These are phyloP conservation scores for Sinohyriopsis cumingii DNA, from an alignment of 2,888 invertebrate species.

Conservation along the genomic window DNA sequence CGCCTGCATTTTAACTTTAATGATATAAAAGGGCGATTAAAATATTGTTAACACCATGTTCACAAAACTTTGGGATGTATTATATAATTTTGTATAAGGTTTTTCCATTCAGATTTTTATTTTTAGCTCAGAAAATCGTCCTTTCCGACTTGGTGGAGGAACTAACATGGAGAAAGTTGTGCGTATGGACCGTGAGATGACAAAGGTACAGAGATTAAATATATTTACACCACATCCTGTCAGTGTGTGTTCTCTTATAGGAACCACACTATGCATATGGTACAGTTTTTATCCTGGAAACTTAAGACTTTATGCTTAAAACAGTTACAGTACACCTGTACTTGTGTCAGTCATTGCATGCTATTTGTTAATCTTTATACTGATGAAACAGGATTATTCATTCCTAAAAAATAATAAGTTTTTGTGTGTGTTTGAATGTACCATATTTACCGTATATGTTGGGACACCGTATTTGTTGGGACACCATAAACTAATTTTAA, in stretches of 20 bases:
- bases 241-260: neutral
- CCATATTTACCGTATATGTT: too few species aligned
- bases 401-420: too few species aligned
- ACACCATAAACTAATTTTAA: too few species aligned
- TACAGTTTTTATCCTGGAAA: neutral
- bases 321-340: neutral
- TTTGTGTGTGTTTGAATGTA: too few species aligned
- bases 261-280: neutral
- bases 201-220: slow-evolving; percentile 50
- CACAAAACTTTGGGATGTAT: neutral
- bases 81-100: neutral
- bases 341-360: too few species aligned
- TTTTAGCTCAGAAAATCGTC: slow-evolving; percentile 63
- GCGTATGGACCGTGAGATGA: slow-evolving; percentile 68
- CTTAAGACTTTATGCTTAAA: neutral
- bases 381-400: too few species aligned
- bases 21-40: too few species aligned
- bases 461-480: too few species aligned
- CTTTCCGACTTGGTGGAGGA: slow-evolving; percentile 63
- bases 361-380: too few species aligned
- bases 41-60: neutral
- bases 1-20: too few species aligned
- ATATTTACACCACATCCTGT: neutral
- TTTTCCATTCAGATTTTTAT: slow-evolving; percentile 7
- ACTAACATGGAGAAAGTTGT: slow-evolving; percentile 69